These are phyloP conservation scores for Pedetes capensis DNA, from an alignment of 2,113 vertebrate species.

Conservation along the genomic window DNA sequence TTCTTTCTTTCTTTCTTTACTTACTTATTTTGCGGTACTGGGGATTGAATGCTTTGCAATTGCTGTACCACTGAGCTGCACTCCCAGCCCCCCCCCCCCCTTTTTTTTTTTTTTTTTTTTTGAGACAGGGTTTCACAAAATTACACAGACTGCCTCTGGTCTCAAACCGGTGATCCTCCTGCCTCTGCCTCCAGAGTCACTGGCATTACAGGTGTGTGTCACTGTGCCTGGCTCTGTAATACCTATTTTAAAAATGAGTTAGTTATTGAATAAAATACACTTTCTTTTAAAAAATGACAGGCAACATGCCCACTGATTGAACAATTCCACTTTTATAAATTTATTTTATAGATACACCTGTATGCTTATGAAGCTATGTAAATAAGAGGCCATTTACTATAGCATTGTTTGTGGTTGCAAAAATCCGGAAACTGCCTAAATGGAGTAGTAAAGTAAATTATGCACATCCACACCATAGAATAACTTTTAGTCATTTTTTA, in stretches of 20 bases:
- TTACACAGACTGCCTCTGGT: too few species aligned
- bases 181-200: too few species aligned
- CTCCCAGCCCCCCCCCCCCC: too few species aligned
- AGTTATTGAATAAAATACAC: constrained; percentile 5
- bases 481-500: background rate
- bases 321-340: background rate
- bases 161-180: too few species aligned
- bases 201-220: too few species aligned
- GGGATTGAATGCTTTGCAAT: too few species aligned
- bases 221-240: too few species aligned
- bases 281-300: background rate
- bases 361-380: background rate
- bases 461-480: background rate
- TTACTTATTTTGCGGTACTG: too few species aligned
- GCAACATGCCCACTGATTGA: background rate
- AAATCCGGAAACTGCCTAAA: background rate
- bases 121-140: too few species aligned
- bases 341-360: background rate
- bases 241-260: background rate
- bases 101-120: too few species aligned
- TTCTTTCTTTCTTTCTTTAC: too few species aligned
- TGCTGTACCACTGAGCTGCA: too few species aligned
- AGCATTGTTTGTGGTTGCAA: constrained; percentile 8
- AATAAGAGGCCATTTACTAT: background rate
- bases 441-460: background rate